These are phyloP conservation scores for Colletes latitarsis DNA, from an alignment of 1,140 invertebrate genomes.

Conservation along the genomic window DNA sequence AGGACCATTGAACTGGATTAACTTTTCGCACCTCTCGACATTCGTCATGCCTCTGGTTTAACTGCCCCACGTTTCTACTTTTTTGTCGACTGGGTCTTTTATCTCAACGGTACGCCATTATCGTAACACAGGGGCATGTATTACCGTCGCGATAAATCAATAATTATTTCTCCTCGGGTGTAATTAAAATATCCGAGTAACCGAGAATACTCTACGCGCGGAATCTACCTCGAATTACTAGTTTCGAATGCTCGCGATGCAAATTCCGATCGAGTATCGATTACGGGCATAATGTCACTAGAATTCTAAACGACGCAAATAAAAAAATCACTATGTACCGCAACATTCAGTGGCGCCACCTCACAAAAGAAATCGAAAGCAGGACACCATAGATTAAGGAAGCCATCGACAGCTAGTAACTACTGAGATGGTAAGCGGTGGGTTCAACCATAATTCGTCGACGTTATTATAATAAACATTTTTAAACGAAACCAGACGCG, in stretches of 20 bases:
- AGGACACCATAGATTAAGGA: not conserved
- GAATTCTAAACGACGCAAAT: slow-evolving; percentile 22
- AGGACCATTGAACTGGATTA: slow-evolving; percentile 52
- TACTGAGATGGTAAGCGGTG: not conserved
- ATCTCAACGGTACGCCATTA: not conserved
- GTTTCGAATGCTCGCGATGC: not conserved
- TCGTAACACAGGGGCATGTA: no score
- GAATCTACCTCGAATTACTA: no score
- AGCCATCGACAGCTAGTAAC: slow-evolving; percentile 50
- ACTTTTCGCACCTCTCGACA: slow-evolving; percentile 33
- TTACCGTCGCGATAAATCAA: no score
- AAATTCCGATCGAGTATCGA: slow-evolving; percentile 13
- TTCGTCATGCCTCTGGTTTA: slow-evolving; percentile 3
- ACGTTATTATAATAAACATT: not conserved
- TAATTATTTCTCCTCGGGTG: no score
- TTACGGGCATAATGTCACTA: slow-evolving; percentile 1
- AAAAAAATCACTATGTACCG: slow-evolving; percentile 39
- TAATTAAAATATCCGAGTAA: no score
- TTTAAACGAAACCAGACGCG: no score
- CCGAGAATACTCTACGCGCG: not conserved
- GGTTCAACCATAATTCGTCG: not conserved
- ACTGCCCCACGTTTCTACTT: not conserved
- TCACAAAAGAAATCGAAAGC: slow-evolving; percentile 47
- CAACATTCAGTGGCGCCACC: slow-evolving; percentile 58
- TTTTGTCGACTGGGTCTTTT: not conserved